phyloP scores from a whole-genome alignment of 2,113 vertebrate species.

The Apodemus speciosus region DNA sequence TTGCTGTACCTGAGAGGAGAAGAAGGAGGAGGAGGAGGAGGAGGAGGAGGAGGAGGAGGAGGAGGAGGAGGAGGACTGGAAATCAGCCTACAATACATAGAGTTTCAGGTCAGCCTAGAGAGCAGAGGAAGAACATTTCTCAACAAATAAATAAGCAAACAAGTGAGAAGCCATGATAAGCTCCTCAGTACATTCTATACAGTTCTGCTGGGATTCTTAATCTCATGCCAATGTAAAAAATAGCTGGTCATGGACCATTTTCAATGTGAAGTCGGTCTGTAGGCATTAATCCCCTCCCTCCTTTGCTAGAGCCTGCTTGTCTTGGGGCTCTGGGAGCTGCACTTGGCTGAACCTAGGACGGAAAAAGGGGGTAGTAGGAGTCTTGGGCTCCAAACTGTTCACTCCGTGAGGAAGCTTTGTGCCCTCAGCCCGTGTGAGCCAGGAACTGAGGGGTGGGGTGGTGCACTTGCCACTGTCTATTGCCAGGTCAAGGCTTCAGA shows the following conservation, averaged over 20 bases:
- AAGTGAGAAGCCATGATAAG: background rate
- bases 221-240: background rate
- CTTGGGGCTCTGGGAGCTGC: background rate
- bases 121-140: background rate
- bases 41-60: background rate
- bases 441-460: background rate
- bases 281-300: background rate
- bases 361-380: background rate
- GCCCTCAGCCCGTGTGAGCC: too few relatives aligned
- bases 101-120: background rate
- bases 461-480: background rate
- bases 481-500: background rate
- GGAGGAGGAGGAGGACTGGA: background rate
- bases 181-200: background rate
- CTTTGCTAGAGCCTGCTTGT: background rate
- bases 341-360: background rate
- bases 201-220: background rate
- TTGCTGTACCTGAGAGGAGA: background rate
- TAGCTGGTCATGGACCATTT: background rate
- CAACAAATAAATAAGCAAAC: background rate
- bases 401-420: background rate
- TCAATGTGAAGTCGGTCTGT: background rate
- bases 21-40: background rate
- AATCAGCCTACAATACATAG: background rate
- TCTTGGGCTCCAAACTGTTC: background rate